These are phyloP conservation scores for Tragelaphus strepsiceros DNA, from an alignment of 2,113 vertebrate species.

Conservation along the genomic window DNA sequence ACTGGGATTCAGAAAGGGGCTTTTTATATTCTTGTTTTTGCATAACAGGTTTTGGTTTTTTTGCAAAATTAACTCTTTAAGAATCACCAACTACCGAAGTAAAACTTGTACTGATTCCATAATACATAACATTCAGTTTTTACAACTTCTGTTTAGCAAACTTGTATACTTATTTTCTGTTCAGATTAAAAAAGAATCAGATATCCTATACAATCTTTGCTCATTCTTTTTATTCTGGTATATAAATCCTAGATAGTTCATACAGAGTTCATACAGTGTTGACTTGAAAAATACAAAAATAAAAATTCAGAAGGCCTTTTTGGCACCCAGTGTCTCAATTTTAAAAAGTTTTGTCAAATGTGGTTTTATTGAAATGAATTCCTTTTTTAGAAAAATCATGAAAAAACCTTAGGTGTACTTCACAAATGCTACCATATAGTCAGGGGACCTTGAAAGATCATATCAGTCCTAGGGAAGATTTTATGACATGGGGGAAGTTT, in stretches of 20 bases:
- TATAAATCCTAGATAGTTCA: background rate
- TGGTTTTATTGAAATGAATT: background rate
- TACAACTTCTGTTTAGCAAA: constrained; percentile 52
- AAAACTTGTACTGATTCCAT: constrained; percentile 55
- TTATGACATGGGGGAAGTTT: background rate
- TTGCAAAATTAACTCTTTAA: constrained; percentile 56
- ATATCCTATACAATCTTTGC: constrained; percentile 17
- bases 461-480: background rate
- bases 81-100: constrained; percentile 46
- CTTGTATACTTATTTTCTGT: constrained; percentile 66
- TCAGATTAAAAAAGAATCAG: constrained; percentile 61
- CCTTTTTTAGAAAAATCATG: constrained; percentile 14
- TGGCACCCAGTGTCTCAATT: background rate
- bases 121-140: constrained; percentile 47
- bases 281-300: constrained; percentile 8
- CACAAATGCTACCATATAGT: background rate
- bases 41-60: constrained; percentile 35
- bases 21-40: constrained; percentile 55
- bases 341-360: background rate
- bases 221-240: constrained; percentile 33
- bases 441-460: background rate
- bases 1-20: background rate
- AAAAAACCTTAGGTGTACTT: background rate
- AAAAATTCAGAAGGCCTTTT: constrained; percentile 8
- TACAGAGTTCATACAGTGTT: background rate